Evolutionary conservation across 2,888 invertebrate genomes (phyloP).

Genomic region (Drosophila birchii): DNA sequence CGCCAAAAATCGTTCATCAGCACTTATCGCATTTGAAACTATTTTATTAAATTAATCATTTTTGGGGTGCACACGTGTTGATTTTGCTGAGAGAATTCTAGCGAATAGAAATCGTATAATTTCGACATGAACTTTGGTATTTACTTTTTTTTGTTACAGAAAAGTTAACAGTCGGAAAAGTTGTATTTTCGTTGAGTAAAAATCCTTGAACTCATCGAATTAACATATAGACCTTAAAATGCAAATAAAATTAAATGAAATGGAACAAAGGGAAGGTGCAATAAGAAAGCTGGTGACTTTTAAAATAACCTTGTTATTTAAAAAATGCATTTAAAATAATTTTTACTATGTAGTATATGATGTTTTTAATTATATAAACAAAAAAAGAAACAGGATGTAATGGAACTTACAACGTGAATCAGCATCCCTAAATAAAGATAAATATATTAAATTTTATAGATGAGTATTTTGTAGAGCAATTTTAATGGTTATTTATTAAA

Average conservation of each 20-base stretch:
- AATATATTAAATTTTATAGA: background rate
- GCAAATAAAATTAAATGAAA: constrained; percentile 32
- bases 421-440: background rate
- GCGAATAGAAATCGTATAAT: constrained; percentile 51
- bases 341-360: background rate
- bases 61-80: constrained; percentile 58
- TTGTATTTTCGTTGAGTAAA: background rate
- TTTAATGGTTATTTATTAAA: too few relatives aligned
- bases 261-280: constrained; percentile 29
- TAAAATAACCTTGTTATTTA: constrained; percentile 1
- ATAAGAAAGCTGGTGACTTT: constrained; percentile 4
- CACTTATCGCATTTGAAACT: constrained; percentile 21
- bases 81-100: constrained; percentile 26
- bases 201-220: constrained; percentile 63
- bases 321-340: background rate
- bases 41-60: constrained; percentile 58
- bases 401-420: background rate
- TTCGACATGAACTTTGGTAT: constrained; percentile 31
- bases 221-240: constrained; percentile 24
- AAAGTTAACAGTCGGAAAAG: background rate
- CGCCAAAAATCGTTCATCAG: constrained; percentile 43
- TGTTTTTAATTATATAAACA: background rate
- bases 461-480: background rate
- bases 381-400: too few relatives aligned
- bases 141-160: background rate